Evolutionary conservation across 30 jellyfish, hydroid and myxozoan species (phyloP).

Genomic region (Aurelia sp.): DNA sequence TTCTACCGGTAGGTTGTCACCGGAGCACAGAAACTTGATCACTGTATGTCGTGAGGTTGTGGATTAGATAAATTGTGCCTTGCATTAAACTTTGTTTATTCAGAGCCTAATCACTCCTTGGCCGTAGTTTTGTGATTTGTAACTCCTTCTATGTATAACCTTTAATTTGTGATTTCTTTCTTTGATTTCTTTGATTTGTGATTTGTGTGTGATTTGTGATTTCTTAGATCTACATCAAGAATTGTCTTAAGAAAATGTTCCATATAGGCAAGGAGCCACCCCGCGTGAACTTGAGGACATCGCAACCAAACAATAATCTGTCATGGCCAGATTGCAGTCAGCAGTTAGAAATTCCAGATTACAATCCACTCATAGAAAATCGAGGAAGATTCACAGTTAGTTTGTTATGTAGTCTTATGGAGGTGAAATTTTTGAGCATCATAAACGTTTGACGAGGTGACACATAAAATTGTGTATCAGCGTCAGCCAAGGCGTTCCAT

Average conservation of each 20-base stretch:
- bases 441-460: neutral
- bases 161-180: neutral
- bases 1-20: too few species aligned
- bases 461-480: too few species aligned
- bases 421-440: neutral
- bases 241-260: constrained; percentile 63
- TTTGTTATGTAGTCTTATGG: neutral
- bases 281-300: constrained; percentile 54
- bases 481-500: too few species aligned
- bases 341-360: neutral
- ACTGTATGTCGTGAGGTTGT: too few species aligned
- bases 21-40: too few species aligned
- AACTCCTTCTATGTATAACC: too few species aligned
- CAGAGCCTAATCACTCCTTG: too few species aligned
- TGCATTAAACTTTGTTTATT: too few species aligned
- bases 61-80: too few species aligned
- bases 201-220: neutral
- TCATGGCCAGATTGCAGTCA: constrained; percentile 47
- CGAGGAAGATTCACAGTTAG: constrained; percentile 41
- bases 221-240: constrained; percentile 81
- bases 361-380: neutral
- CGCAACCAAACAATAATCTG: constrained; percentile 74
- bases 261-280: constrained; percentile 44
- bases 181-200: too few species aligned
- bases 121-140: too few species aligned